A percentile compares a stretch with the other conserved stretches of the same genome.
Evolutionary conservation across 1,140 invertebrate genomes (phyloP).

Genomic region (Rhizoglyphus robini): DNA sequence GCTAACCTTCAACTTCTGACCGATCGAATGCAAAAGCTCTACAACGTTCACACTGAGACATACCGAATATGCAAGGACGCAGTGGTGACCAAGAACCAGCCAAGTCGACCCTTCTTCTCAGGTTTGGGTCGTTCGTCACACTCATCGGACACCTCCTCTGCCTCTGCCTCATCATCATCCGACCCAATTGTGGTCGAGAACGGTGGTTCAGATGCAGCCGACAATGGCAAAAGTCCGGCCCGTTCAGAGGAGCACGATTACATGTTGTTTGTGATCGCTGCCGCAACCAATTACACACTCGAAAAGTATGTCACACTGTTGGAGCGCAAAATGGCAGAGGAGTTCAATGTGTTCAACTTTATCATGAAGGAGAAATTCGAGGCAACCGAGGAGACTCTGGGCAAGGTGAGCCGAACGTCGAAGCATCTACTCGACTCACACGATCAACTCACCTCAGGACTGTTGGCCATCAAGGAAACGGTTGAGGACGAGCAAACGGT

Average conservation of each 20-base stretch:
- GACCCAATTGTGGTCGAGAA: neutral
- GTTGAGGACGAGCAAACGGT: neutral
- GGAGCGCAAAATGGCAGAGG: neutral
- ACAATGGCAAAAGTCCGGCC: neutral
- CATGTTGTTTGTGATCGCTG: neutral
- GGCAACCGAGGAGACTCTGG: neutral
- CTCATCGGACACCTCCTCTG: neutral
- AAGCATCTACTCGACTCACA: neutral
- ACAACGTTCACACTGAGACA: neutral
- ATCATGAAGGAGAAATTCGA: neutral
- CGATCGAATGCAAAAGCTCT: neutral
- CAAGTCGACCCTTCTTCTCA: neutral
- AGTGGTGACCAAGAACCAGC: neutral
- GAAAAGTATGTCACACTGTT: neutral
- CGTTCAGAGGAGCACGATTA: neutral
- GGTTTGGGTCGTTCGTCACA: too few species aligned
- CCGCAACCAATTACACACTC: neutral
- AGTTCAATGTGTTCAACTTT: conserved; percentile 8
- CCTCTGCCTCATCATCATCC: neutral
- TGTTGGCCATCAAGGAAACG: neutral
- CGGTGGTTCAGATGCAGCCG: neutral
- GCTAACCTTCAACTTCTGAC: too few species aligned
- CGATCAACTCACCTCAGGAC: neutral
- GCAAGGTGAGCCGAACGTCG: neutral
- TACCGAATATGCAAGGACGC: neutral